Base-by-base conservation (phyloP, 2,888 invertebrate species). In the Hypselothyrea guttata region DNA sequence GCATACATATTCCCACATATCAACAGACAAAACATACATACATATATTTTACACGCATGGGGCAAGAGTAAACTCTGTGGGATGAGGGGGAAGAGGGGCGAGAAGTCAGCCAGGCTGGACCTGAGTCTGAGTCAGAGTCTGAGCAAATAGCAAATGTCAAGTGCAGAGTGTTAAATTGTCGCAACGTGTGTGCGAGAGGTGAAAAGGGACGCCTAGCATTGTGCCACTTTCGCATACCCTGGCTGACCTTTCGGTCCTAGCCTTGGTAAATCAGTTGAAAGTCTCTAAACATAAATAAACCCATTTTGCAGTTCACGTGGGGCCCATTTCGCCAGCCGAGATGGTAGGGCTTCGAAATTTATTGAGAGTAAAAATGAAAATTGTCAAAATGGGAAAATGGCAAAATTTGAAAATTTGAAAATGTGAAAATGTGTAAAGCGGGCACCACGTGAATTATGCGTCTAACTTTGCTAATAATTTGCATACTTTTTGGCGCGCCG, bases 391-490 rank as follows among this genome's bases (percentile, higher is more conserved):
- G 53, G 41, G 40, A 22, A 22, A 22, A 4, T 22, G 22, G 2
- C 3, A 22, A 45, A 65, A 49, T 45, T 55, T 54, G 53, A 55
- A 48, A 48, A 30, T 22, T n/a, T 22, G 22, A 22, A 45, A 65
- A 49, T 45, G 58, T 54, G 53, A 55, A 48, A 48, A 30, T 22
- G 40, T 27, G 48, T 48, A 42, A 31, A 41, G 54, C 49, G 34
- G 45, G 44, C 48, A 62, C 41, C 48, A 49, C 42, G 71, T 84
- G 72, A 77, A 71, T 77, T 75, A 84, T 81, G 82, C 58, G 72
- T 61, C 64, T 62, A 84, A 84, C 85, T 81, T 82, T 82, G 38
- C 73, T 82, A 75, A 81, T 81, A 84, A 81, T 81, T 84, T 81
- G 79, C 82, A 82, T 78, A 78, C 75, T 78, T 78, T 77, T 82